Evolutionary conservation across 2,113 vertebrate species (phyloP), one percentile per base, ranked within the genome.

Genomic region (Tenebrosternarchus preto): DNA sequence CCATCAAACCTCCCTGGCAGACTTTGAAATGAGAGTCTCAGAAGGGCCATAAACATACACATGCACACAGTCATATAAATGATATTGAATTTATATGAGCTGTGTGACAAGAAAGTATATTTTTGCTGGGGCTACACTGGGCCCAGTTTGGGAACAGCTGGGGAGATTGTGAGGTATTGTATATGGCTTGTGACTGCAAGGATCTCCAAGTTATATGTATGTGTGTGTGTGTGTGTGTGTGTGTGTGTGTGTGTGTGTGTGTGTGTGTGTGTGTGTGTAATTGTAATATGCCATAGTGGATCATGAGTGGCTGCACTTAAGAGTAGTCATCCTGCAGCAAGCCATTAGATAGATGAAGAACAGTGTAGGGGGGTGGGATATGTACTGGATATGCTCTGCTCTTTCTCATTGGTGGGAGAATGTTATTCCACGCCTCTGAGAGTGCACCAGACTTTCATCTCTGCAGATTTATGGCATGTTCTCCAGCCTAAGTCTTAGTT

Each of bases 1-100:
- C 76, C 80, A 84, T 81, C 83, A 84, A 84, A 82, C 79, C 73
- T 29, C 59, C 60, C 70, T 76, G 80, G 79, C 80, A 84, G 64
- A 43, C 75, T 78, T 82, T 78, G 43, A 84, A 81, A 84, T 78
- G 75, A 84, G 75, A 84, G 78, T 63, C 75, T 81, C 70, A 70
- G 57, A 81, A 73, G 70, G 77, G 73, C 64, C 59, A 78, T 81
- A 78, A 84, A 84, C 75, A 81, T 70, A 66, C 75, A 76, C 43
- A 50, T 12, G 82, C 75, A 81, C 76, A 67, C 75, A 76, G 29
- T 76, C 82, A 84, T 69, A 84, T 70, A 76, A 70, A 81, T 81
- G 59, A 84, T 81, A 78, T 76, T 80, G 80, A 76, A 85, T 82
- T 79, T 76, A 59, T 63, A 79, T 76, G 76, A 76, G 59, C 71